Conservation (phyloP, 2,888 invertebrate genomes). For the Eupithecia subfuscata region DNA sequence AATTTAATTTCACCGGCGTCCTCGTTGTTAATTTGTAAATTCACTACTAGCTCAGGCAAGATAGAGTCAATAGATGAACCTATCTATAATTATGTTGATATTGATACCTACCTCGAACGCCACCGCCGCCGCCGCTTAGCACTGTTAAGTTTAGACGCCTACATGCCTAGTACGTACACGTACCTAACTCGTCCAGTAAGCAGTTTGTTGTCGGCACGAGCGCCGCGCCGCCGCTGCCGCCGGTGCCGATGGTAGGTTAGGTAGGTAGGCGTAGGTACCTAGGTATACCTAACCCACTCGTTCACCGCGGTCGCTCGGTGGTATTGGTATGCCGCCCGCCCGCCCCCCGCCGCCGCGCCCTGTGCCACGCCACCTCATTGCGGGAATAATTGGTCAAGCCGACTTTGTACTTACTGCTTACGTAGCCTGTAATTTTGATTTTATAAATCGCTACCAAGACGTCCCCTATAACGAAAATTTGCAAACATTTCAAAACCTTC, state of each 20-base stretch:
- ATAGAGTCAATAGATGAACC: not conserved
- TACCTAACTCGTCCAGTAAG: conserved; percentile 82
- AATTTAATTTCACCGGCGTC: not conserved
- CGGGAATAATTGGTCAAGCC: conserved; percentile 79
- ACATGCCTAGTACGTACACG: conserved; percentile 55
- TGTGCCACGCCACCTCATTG: conserved; percentile 66
- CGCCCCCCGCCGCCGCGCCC: conserved; percentile 69
- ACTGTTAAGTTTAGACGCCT: conserved; percentile 61
- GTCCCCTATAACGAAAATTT: not conserved
- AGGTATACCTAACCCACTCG: conserved; percentile 59
- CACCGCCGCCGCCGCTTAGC: conserved; percentile 51
- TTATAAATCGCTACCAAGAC: conserved; percentile 4
- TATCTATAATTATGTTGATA: not conserved
- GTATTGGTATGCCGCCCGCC: conserved; percentile 58
- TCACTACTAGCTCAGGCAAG: not conserved
- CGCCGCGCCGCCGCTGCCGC: conserved; percentile 63
- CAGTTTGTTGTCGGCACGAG: conserved; percentile 83
- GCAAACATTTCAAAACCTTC: not conserved
- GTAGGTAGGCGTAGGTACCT: conserved; percentile 19
- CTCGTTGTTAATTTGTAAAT: not conserved
- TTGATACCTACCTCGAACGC: not conserved
- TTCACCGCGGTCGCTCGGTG: conserved; percentile 70
- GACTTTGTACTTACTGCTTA: conserved; percentile 48
- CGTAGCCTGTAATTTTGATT: conserved; percentile 7
- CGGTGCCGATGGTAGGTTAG: conserved; percentile 29